Evolutionary conservation across 2,888 invertebrate genomes (phyloP).

Genomic region (Acronicta psi): DNA sequence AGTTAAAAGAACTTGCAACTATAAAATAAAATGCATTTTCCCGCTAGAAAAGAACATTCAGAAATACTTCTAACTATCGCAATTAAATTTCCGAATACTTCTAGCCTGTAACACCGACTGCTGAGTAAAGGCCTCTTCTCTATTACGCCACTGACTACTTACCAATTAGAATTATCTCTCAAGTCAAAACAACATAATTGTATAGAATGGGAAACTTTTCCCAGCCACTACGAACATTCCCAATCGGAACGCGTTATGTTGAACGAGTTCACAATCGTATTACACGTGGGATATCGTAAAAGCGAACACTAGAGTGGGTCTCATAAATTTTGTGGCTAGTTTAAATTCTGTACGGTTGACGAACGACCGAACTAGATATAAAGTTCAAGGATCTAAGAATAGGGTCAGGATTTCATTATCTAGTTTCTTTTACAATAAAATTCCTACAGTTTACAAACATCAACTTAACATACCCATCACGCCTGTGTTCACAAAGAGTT

Average conservation of each 20-base stretch:
- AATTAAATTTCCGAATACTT: no score
- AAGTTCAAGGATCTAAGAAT: conserved; percentile 24
- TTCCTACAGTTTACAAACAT: no score
- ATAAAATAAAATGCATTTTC: no score
- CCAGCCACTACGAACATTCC: conserved; percentile 12
- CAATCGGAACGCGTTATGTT: conserved; percentile 20
- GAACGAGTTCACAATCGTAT: conserved; percentile 31
- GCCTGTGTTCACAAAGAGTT: no score
- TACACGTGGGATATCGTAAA: conserved; percentile 44
- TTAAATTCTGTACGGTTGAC: conserved; percentile 47
- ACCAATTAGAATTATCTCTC: no score
- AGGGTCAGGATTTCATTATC: background rate
- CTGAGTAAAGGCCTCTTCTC: no score
- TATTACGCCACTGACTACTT: no score
- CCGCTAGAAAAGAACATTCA: no score
- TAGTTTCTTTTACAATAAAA: background rate
- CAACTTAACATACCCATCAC: no score
- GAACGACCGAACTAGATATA: conserved; percentile 30
- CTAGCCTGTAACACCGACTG: no score
- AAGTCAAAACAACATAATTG: background rate
- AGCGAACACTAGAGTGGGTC: conserved; percentile 22
- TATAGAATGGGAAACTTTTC: conserved; percentile 30
- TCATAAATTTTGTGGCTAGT: conserved; percentile 54
- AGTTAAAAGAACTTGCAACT: no score
- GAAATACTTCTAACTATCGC: no score